Evolutionary conservation across 2,888 invertebrate genomes (phyloP).

Genomic region (Drosophila nr. perissopoda): DNA sequence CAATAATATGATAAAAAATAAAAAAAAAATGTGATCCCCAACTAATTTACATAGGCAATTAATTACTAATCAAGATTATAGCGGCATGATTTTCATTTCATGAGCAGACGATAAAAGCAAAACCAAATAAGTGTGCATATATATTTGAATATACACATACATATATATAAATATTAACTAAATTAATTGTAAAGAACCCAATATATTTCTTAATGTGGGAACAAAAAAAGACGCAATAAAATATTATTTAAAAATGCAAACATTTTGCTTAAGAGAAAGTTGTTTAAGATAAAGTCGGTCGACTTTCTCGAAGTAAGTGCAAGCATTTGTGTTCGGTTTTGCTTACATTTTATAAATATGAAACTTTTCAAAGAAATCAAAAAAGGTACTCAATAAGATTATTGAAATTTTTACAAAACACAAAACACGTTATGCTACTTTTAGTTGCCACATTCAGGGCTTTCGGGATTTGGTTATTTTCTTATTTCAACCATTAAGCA

Average conservation of each 20-base stretch:
- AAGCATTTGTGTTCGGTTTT: not conserved
- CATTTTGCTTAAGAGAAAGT: slow-evolving; percentile 44
- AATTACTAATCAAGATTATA: not conserved
- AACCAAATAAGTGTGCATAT: not conserved
- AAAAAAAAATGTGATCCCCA: not conserved
- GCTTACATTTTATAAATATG: not conserved
- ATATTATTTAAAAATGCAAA: slow-evolving; percentile 32
- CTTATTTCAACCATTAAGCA: slow-evolving; percentile 11
- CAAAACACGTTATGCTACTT: slow-evolving; percentile 8
- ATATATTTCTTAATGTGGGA: not conserved
- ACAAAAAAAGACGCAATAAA: not conserved
- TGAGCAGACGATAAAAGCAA: not conserved
- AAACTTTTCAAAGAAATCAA: not conserved
- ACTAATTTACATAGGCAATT: slow-evolving; percentile 3
- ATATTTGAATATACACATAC: not conserved
- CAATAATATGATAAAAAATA: not conserved
- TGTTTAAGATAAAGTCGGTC: slow-evolving; percentile 17
- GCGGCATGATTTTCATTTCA: not conserved
- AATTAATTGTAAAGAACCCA: slow-evolving; percentile 2
- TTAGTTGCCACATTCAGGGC: not conserved
- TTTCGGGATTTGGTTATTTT: too few relatives aligned
- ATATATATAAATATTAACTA: not conserved
- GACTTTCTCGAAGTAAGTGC: slow-evolving; percentile 27
- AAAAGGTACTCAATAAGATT: not conserved
- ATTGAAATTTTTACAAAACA: slow-evolving; percentile 1